phyloP scores from a whole-genome alignment of 64 coral and sea anemone species.

The Platygyra sinensis region DNA sequence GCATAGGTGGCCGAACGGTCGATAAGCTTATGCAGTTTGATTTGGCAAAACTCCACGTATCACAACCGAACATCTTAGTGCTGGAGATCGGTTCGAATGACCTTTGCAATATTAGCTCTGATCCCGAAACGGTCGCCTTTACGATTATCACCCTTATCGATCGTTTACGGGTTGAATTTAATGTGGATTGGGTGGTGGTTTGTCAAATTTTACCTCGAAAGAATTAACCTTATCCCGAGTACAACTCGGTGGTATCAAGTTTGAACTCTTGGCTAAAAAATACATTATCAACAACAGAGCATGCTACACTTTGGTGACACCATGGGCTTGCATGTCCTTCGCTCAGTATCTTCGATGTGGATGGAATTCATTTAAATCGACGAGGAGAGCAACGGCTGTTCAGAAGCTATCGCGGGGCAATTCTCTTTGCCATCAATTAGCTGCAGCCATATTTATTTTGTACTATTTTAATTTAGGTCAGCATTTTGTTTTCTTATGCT shows the following conservation, averaged over 20 bases:
- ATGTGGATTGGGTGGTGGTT: background rate
- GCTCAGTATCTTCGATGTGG: too few species aligned
- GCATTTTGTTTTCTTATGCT: background rate
- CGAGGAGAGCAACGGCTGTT: too few species aligned
- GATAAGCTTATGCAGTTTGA: background rate
- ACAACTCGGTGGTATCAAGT: slow-evolving; percentile 11
- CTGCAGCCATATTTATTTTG: too few species aligned
- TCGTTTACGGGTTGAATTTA: slow-evolving; percentile 12
- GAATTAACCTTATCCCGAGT: slow-evolving; percentile 15
- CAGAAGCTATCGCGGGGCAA: too few species aligned
- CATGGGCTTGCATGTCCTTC: too few species aligned
- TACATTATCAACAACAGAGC: too few species aligned
- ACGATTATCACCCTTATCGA: slow-evolving; percentile 3
- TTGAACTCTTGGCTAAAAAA: slow-evolving; percentile 18
- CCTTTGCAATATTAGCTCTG: slow-evolving; percentile 7
- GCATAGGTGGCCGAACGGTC: background rate
- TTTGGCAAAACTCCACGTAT: slow-evolving; percentile 1
- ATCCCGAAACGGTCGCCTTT: background rate
- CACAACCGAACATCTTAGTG: background rate
- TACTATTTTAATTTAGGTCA: slow-evolving; percentile 7
- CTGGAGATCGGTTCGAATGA: slow-evolving; percentile 7
- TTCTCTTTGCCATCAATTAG: too few species aligned
- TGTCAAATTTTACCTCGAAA: slow-evolving; percentile 8
- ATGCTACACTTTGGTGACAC: too few species aligned
- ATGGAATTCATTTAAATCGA: too few species aligned